A percentile compares a stretch with the other conserved stretches of the same genome.
phyloP scores from a whole-genome alignment of 2,888 invertebrate species.

The Lepetodrilus schrolli region DNA sequence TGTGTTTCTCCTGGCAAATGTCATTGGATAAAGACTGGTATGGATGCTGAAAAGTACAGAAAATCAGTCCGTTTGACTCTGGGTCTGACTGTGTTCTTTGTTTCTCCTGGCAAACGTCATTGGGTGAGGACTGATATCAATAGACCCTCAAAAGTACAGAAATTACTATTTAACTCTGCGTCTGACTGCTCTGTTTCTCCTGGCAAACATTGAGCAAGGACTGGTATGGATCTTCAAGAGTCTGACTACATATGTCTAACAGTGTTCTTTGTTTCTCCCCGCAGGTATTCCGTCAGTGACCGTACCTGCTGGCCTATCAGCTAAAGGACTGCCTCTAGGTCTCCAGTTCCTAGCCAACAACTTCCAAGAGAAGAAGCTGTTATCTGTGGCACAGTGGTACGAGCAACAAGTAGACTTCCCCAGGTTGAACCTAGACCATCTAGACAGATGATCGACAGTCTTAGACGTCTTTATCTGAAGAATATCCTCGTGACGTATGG shows the following conservation, averaged over 20 bases:
- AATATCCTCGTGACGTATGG: too few relatives aligned
- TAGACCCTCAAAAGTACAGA: background rate
- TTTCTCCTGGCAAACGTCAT: too few relatives aligned
- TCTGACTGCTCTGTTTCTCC: too few relatives aligned
- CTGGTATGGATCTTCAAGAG: too few relatives aligned
- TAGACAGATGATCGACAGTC: slow-evolving; percentile 38
- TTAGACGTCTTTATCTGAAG: background rate
- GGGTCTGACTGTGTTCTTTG: too few relatives aligned
- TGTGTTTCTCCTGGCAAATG: too few relatives aligned
- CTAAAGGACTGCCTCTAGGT: slow-evolving; percentile 84
- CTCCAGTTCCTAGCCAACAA: slow-evolving; percentile 90
- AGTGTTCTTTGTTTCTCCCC: slow-evolving; percentile 29
- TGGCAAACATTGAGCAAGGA: too few relatives aligned
- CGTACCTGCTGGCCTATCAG: slow-evolving; percentile 86
- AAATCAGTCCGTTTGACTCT: too few relatives aligned
- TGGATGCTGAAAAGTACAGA: too few relatives aligned
- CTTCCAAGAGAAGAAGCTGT: slow-evolving; percentile 84
- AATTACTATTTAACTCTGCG: background rate
- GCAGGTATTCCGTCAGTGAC: slow-evolving; percentile 89
- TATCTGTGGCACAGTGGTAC: slow-evolving; percentile 88
- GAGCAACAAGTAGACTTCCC: slow-evolving; percentile 65
- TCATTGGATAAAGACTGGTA: too few relatives aligned
- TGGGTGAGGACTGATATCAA: background rate
- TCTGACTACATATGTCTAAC: too few relatives aligned
- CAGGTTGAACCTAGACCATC: slow-evolving; percentile 53